These are phyloP conservation scores for Actenoides lindsayi DNA, from an alignment of 2,113 vertebrate species.

Conservation along the genomic window DNA sequence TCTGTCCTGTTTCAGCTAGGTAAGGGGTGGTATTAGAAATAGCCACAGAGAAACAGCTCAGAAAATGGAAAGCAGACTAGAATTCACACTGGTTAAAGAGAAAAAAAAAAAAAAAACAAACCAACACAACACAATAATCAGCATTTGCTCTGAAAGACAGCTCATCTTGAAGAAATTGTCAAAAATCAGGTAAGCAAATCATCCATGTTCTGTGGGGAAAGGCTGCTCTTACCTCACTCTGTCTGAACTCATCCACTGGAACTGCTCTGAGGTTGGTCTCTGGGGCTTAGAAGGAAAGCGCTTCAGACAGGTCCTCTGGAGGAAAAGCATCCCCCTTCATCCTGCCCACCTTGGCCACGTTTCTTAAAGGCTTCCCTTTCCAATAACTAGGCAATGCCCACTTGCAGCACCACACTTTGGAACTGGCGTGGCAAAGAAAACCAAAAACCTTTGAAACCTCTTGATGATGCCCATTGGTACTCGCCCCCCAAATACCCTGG, in stretches of 20 bases:
- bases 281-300: background rate
- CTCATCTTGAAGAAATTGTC: background rate
- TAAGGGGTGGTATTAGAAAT: background rate
- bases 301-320: background rate
- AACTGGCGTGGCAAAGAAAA: background rate
- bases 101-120: rapidly evolving
- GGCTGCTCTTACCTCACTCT: background rate
- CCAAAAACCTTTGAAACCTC: rapidly evolving
- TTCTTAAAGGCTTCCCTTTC: background rate
- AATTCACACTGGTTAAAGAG: background rate
- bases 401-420: background rate
- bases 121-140: background rate
- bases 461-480: background rate
- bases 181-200: background rate
- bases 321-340: background rate
- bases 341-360: background rate
- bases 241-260: background rate
- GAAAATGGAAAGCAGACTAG: background rate
- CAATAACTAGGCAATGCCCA: background rate
- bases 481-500: background rate
- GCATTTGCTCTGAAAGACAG: background rate
- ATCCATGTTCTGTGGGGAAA: background rate
- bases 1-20: background rate
- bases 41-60: background rate
- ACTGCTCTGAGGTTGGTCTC: rapidly evolving